These are phyloP conservation scores for Myiothlypis chrysogaster DNA, from an alignment of 2,797 vertebrate genomes.

Conservation along the genomic window DNA sequence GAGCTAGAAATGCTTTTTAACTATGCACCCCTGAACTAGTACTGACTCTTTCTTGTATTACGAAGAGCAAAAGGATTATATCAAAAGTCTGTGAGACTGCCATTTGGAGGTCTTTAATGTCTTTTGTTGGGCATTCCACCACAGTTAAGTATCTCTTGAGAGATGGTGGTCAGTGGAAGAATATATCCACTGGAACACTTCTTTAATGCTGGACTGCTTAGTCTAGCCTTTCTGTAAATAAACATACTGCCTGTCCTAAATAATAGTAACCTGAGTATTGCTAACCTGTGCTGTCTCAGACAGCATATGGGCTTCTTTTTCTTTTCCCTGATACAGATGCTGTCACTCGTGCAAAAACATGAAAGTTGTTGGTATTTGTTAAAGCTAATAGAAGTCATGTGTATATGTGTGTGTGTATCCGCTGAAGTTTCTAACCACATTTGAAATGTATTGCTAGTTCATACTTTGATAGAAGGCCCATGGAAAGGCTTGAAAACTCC, in stretches of 20 bases:
- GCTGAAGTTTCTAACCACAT: not conserved
- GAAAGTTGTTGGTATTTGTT: not conserved
- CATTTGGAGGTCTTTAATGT: not conserved
- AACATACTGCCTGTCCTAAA: not conserved
- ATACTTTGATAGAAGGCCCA: fast-evolving
- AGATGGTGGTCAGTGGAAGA: not conserved
- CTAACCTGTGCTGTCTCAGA: not conserved
- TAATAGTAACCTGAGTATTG: not conserved
- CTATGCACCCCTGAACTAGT: not conserved
- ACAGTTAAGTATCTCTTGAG: not conserved
- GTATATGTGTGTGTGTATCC: not conserved
- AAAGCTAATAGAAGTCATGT: not conserved
- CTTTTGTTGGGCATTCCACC: not conserved
- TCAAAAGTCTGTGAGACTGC: not conserved
- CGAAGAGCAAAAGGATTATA: not conserved
- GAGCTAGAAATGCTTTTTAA: not conserved
- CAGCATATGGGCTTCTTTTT: not conserved
- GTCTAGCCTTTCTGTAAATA: not conserved
- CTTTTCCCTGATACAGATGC: not conserved
- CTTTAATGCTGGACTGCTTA: not conserved
- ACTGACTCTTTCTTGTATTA: not conserved
- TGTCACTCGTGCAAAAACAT: not conserved
- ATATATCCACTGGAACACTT: not conserved
- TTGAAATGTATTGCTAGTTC: not conserved
- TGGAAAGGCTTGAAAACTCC: not conserved